phyloP scores from a whole-genome alignment of 1,140 invertebrate genomes.

The Hylaeus volcanicus region DNA sequence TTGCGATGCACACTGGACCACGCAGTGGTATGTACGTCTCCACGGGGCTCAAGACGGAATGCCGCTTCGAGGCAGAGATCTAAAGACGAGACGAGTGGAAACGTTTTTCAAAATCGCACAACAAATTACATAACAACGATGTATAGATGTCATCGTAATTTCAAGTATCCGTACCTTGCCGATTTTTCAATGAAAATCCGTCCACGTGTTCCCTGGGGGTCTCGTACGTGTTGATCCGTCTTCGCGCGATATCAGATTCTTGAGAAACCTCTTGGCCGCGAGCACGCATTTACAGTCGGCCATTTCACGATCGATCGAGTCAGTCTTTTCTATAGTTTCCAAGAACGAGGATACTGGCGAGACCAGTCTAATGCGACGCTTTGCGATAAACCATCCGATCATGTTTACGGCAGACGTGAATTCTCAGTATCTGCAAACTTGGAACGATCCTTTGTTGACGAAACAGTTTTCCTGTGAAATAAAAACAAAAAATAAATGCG shows the following conservation, averaged over 20 bases:
- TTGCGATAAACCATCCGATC: too few species aligned
- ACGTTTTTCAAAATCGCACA: too few species aligned
- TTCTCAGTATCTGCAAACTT: too few species aligned
- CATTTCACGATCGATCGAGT: constrained; percentile 43
- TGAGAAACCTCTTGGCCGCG: constrained; percentile 21
- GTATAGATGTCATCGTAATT: too few species aligned
- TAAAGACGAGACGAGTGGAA: too few species aligned
- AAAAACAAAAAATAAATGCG: background rate
- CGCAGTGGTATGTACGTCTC: background rate
- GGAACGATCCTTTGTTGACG: too few species aligned
- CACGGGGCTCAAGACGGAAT: too few species aligned
- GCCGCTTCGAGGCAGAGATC: too few species aligned
- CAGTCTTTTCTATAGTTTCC: constrained; percentile 24
- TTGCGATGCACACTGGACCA: background rate
- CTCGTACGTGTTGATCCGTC: background rate
- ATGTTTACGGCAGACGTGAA: too few species aligned
- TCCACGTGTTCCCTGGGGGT: background rate
- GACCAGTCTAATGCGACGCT: too few species aligned
- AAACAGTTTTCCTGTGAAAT: background rate
- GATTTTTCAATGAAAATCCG: background rate
- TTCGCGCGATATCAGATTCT: constrained; percentile 11
- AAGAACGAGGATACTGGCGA: constrained; percentile 24
- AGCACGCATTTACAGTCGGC: constrained; percentile 13
- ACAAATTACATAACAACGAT: too few species aligned
- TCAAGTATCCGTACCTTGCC: background rate